These are phyloP conservation scores for Epizoanthus illoricatus DNA, from an alignment of 92 coral and sea anemone genomes.

Conservation along the genomic window DNA sequence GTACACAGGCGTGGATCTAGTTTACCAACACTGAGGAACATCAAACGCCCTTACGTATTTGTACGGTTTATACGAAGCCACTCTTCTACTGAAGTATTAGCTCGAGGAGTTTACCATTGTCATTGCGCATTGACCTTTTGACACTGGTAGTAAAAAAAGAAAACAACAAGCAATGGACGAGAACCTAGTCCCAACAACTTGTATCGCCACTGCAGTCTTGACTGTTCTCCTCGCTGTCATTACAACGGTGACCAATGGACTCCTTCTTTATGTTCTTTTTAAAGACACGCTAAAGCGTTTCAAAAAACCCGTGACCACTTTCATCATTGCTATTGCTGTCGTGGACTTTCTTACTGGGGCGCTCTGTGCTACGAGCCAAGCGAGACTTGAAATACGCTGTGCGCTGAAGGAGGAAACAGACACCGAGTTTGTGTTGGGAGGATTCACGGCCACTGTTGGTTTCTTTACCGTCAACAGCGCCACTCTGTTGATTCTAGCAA, in stretches of 20 bases:
- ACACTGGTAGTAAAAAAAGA: too few species aligned
- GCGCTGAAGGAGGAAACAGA: slow-evolving; percentile 1
- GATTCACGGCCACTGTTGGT: background rate
- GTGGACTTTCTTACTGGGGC: slow-evolving; percentile 1
- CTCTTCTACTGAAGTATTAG: too few species aligned
- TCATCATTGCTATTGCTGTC: slow-evolving; percentile 7
- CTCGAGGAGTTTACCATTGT: too few species aligned
- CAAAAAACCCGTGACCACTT: background rate
- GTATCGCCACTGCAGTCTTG: background rate
- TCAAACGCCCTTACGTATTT: too few species aligned
- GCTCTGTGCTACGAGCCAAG: background rate
- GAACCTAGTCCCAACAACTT: background rate
- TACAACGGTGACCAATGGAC: background rate
- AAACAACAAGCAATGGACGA: background rate
- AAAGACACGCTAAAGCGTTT: background rate
- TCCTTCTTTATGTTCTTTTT: background rate
- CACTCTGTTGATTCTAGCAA: background rate
- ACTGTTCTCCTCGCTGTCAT: slow-evolving; percentile 1
- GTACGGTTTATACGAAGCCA: too few species aligned
- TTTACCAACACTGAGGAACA: too few species aligned
- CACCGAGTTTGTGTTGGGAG: background rate
- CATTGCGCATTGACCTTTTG: too few species aligned
- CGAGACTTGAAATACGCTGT: background rate
- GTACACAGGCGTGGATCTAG: too few species aligned
- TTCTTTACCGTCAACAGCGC: background rate